Evolutionary conservation across 2,113 vertebrate genomes (phyloP).

Genomic region (Solenodon paradoxus): DNA sequence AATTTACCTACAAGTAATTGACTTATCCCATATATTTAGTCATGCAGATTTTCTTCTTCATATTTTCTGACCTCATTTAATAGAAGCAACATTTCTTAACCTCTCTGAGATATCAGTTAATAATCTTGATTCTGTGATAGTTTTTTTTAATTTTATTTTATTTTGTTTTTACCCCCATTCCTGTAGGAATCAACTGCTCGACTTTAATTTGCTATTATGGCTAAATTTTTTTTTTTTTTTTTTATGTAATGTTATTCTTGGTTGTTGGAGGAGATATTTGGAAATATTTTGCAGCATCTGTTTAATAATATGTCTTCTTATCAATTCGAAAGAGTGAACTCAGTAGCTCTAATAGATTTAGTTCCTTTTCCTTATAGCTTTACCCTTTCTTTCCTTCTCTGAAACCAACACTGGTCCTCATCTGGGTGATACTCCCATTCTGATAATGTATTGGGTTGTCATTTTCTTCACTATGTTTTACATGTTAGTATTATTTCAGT

Average conservation of each 20-base stretch:
- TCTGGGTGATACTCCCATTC: neutral
- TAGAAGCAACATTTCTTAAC: neutral
- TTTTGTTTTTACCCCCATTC: neutral
- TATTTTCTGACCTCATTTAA: neutral
- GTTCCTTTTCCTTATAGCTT: neutral
- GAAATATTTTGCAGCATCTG: neutral
- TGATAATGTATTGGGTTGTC: neutral
- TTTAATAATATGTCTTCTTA: neutral
- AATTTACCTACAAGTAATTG: neutral
- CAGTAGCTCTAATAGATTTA: neutral
- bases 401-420: neutral
- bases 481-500: neutral
- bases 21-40: neutral
- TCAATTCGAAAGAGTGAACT: neutral
- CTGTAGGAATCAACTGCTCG: neutral
- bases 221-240: neutral
- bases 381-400: neutral
- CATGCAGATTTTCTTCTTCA: neutral
- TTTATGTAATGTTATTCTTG: neutral
- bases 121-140: too few species aligned
- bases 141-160: too few species aligned
- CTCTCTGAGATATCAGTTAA: neutral
- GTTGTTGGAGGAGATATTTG: neutral
- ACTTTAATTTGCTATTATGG: too few species aligned
- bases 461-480: neutral